Conservation (phyloP, 2,797 vertebrate species). For the Molossus alvarezi region DNA sequence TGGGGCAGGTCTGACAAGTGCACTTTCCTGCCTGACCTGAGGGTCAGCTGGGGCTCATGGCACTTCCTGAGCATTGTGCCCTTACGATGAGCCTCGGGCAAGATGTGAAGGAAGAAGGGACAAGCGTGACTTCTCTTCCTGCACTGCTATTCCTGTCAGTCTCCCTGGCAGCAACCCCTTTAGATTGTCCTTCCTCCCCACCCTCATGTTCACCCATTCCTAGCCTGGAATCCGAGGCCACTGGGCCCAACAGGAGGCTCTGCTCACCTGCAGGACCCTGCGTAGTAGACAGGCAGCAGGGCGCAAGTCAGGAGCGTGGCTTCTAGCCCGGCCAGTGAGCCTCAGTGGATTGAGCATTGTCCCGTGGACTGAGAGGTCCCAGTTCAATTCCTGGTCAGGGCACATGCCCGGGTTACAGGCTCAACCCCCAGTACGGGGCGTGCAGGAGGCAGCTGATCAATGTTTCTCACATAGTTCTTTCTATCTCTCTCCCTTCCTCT, state of each 20-base stretch:
- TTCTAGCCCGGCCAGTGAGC: background rate
- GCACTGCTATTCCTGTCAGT: accelerated
- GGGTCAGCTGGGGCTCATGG: accelerated
- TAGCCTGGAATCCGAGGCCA: background rate
- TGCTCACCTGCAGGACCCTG: background rate
- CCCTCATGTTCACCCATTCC: background rate
- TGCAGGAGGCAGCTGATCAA: no score
- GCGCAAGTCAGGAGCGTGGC: background rate
- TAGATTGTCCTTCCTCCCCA: no score
- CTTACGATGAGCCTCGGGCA: accelerated
- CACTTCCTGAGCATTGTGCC: background rate
- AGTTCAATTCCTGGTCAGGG: no score
- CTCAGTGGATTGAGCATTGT: no score
- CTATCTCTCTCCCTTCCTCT: no score
- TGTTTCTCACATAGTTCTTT: no score
- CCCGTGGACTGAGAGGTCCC: no score
- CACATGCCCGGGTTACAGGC: no score
- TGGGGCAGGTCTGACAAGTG: background rate
- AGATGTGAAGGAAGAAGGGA: background rate
- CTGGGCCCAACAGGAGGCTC: accelerated
- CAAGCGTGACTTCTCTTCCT: background rate
- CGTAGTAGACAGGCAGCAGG: no score
- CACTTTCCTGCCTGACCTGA: background rate
- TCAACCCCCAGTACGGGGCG: no score
- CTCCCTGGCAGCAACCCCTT: background rate